A percentile compares a stretch with the other conserved stretches of the same genome.
These are phyloP conservation scores for Protosalanx chinensis DNA, from an alignment of 2,797 vertebrate species.

Conservation along the genomic window DNA sequence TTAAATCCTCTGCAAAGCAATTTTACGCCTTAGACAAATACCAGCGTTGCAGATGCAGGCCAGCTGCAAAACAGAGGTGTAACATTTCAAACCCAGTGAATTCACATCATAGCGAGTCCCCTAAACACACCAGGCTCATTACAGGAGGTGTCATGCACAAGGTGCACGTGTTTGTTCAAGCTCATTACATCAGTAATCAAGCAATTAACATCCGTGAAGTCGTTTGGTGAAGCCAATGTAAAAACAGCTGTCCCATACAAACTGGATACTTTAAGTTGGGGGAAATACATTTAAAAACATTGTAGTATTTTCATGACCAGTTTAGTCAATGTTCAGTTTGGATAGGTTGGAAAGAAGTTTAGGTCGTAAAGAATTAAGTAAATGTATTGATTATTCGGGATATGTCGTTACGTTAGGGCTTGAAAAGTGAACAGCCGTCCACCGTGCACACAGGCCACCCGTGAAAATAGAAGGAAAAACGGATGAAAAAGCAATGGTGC, in stretches of 20 bases:
- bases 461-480: neutral
- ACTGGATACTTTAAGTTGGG: conserved; percentile 34
- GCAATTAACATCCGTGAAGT: conserved; percentile 65
- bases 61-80: conserved; percentile 87
- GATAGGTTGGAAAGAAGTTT: no score
- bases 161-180: conserved; percentile 53
- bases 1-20: conserved; percentile 56
- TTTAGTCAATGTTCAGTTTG: neutral
- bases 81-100: conserved; percentile 83
- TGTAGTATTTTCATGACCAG: neutral
- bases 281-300: conserved; percentile 20
- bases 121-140: conserved; percentile 64
- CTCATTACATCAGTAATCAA: conserved; percentile 75
- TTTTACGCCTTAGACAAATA: conserved; percentile 77
- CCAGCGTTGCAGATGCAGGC: conserved; percentile 91
- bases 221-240: conserved; percentile 25
- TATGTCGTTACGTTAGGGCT: no score
- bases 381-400: no score
- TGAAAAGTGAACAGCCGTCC: neutral
- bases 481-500: neutral
- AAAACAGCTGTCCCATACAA: conserved; percentile 42
- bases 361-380: no score
- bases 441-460: neutral
- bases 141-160: conserved; percentile 63
- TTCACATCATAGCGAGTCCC: conserved; percentile 71